A percentile compares a stretch with the other conserved stretches of the same genome.
Evolutionary conservation across 2,888 invertebrate genomes (phyloP).

Genomic region (Cistogaster globosa): DNA sequence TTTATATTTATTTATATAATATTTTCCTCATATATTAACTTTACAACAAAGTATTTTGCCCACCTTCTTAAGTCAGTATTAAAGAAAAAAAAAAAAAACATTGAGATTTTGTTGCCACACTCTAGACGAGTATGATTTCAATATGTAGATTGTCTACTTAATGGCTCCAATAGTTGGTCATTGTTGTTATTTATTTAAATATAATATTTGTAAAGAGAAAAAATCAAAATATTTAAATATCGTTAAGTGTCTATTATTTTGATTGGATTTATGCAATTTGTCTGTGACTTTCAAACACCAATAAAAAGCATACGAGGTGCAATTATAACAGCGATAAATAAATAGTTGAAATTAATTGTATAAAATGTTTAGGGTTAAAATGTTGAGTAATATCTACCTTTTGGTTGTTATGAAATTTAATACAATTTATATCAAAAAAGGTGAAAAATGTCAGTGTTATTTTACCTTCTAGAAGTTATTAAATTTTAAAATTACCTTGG

Average conservation of each 20-base stretch:
- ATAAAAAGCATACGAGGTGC: slow-evolving; percentile 5
- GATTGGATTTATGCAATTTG: slow-evolving; percentile 66
- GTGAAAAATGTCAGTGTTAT: too few species aligned
- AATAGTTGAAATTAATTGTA: slow-evolving; percentile 27
- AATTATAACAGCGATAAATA: slow-evolving; percentile 3
- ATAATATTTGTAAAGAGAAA: slow-evolving; percentile 32
- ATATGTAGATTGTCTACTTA: slow-evolving; percentile 79
- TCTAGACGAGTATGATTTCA: slow-evolving; percentile 65
- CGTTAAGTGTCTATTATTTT: slow-evolving; percentile 59
- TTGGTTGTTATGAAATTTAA: neutral
- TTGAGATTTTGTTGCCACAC: slow-evolving; percentile 11
- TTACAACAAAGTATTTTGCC: slow-evolving; percentile 26
- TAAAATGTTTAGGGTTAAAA: slow-evolving; percentile 17
- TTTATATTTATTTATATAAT: slow-evolving; percentile 19
- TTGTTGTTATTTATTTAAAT: slow-evolving; percentile 65
- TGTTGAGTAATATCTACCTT: neutral
- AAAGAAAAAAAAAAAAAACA: slow-evolving; percentile 50
- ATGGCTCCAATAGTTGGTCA: slow-evolving; percentile 78
- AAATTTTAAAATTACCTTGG: too few species aligned
- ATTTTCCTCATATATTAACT: slow-evolving; percentile 3
- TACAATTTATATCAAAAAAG: too few species aligned
- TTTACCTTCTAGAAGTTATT: too few species aligned
- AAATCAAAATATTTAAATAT: slow-evolving; percentile 45
- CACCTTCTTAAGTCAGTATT: slow-evolving; percentile 42
- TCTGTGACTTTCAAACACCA: slow-evolving; percentile 31